Conservation (phyloP, 2,888 invertebrate species). For the Morinoia aosen region DNA sequence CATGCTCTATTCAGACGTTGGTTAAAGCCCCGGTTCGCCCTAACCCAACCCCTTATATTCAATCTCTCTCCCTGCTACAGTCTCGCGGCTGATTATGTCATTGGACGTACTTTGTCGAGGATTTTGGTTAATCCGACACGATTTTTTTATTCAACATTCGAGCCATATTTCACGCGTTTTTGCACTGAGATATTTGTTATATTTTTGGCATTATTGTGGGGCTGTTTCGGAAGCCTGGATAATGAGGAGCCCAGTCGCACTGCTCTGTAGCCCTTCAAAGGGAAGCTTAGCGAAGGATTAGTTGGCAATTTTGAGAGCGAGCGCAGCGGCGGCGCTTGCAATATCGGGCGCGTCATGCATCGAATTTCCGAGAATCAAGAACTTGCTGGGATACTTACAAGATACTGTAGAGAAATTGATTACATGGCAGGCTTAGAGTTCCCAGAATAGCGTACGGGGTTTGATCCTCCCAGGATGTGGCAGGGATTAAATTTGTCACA, state of each 20-base stretch:
- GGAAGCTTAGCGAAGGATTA: conserved; percentile 46
- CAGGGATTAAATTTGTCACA: not conserved
- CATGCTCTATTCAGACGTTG: not conserved
- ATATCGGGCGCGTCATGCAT: conserved; percentile 32
- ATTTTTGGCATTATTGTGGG: conserved; percentile 24
- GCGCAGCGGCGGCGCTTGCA: not conserved
- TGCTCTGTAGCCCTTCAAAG: conserved; percentile 24
- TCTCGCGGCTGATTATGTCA: not conserved
- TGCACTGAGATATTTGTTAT: not conserved
- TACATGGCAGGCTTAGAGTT: not conserved
- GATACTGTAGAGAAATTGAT: not conserved
- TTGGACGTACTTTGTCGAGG: conserved; percentile 1
- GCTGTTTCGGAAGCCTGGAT: conserved; percentile 43
- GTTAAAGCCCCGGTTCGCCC: not conserved
- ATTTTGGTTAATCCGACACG: not conserved
- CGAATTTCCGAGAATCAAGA: conserved; percentile 7
- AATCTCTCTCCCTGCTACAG: not conserved
- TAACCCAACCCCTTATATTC: not conserved
- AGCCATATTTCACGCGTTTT: not conserved
- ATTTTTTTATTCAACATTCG: not conserved
- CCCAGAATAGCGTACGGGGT: not conserved
- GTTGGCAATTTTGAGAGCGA: conserved; percentile 38
- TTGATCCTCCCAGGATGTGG: not conserved
- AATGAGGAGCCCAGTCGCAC: conserved; percentile 41
- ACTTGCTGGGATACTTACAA: not conserved